Conservation (phyloP, 2,888 invertebrate species). For the Ischnura elegans region DNA sequence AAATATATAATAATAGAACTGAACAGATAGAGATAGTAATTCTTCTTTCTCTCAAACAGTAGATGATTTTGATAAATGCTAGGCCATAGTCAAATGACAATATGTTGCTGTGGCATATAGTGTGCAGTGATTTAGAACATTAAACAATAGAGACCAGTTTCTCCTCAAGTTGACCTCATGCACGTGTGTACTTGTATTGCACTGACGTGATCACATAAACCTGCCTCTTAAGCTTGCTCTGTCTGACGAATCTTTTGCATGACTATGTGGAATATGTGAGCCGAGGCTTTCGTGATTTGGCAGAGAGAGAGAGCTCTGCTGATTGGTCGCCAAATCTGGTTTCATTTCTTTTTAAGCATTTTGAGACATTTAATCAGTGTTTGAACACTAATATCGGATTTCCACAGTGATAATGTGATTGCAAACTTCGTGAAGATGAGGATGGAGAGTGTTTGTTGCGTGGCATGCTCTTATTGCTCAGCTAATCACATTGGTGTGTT, state of each 20-base stretch:
- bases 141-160: too few species aligned
- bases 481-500: slow-evolving; percentile 70
- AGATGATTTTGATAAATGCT: too few species aligned
- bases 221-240: slow-evolving; percentile 11
- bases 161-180: not conserved
- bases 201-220: not conserved
- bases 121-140: too few species aligned
- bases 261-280: not conserved
- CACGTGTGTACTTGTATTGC: not conserved
- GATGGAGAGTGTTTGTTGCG: slow-evolving; percentile 58
- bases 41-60: too few species aligned
- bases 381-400: not conserved
- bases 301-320: not conserved
- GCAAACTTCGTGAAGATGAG: not conserved
- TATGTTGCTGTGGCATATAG: too few species aligned
- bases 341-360: not conserved
- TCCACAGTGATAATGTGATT: not conserved
- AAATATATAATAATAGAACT: too few species aligned
- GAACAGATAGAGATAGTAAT: too few species aligned
- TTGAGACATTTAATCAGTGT: not conserved
- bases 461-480: slow-evolving; percentile 68
- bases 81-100: too few species aligned
- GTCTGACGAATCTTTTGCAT: not conserved
- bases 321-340: not conserved
- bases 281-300: not conserved